Evolutionary conservation across 1,140 invertebrate genomes (phyloP).

Genomic region (Ceratosolen fusciceps): DNA sequence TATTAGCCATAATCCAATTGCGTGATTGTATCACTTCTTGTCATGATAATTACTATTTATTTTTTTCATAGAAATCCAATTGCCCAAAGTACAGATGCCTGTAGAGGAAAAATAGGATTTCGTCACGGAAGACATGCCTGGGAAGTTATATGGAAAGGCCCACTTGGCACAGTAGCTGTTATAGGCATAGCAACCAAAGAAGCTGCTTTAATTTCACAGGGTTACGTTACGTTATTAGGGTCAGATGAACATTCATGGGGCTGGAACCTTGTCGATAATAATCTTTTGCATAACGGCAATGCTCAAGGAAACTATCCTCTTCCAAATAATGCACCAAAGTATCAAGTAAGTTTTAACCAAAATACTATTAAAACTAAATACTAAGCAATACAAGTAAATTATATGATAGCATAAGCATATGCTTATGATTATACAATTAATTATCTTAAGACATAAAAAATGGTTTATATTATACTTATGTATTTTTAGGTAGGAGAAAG

Average conservation of each 20-base stretch:
- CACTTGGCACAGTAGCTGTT: slow-evolving; percentile 94
- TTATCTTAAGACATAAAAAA: not conserved
- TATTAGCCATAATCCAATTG: too few species aligned
- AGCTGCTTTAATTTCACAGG: slow-evolving; percentile 89
- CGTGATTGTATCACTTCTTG: too few species aligned
- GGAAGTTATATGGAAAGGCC: slow-evolving; percentile 99
- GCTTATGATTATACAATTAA: too few species aligned
- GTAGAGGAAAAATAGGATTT: slow-evolving; percentile 95
- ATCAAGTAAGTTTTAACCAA: slow-evolving; percentile 81
- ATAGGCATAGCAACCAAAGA: slow-evolving; percentile 97
- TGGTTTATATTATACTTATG: slow-evolving; percentile 20
- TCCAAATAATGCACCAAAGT: slow-evolving; percentile 97
- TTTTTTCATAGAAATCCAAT: slow-evolving; percentile 85
- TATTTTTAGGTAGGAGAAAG: slow-evolving; percentile 90
- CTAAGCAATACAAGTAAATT: not conserved
- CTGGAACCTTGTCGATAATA: slow-evolving; percentile 99
- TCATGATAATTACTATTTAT: not conserved
- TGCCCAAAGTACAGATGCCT: slow-evolving; percentile 98
- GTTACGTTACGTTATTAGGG: slow-evolving; percentile 94
- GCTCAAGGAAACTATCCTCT: slow-evolving; percentile 95
- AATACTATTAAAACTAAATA: not conserved
- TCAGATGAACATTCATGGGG: slow-evolving; percentile 98
- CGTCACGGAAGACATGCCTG: slow-evolving; percentile 94
- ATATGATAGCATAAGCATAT: too few species aligned
- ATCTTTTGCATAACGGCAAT: slow-evolving; percentile 96